Conservation (phyloP, 2,797 vertebrate genomes). For the Hyperoplus immaculatus region DNA sequence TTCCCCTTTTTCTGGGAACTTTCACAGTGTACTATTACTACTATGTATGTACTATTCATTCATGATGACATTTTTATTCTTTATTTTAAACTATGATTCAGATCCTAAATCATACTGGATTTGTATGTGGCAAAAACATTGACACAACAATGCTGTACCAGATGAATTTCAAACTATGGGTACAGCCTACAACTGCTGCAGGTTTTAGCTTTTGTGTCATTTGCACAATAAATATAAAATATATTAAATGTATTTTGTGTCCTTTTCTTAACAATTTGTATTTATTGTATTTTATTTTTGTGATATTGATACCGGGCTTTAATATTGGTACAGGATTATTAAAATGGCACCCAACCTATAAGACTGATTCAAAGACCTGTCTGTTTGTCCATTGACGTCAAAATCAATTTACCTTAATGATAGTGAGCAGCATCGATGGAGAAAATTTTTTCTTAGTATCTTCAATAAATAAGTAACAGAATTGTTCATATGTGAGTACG, state of each 20-base stretch:
- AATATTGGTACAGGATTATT: background rate
- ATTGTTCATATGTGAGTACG: background rate
- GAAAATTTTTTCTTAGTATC: background rate
- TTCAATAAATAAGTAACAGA: background rate
- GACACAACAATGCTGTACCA: background rate
- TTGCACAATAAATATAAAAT: background rate
- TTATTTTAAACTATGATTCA: background rate
- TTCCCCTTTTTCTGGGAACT: background rate
- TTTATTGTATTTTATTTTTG: background rate
- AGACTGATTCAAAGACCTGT: background rate
- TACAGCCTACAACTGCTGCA: background rate
- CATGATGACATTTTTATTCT: background rate
- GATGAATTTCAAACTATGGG: background rate
- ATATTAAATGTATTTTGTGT: background rate
- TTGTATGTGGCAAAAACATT: background rate
- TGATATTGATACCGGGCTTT: background rate
- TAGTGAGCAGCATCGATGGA: background rate
- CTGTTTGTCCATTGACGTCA: background rate
- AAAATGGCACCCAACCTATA: background rate
- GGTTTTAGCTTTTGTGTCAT: background rate
- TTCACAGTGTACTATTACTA: no score
- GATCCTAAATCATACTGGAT: no score
- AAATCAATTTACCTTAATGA: background rate
- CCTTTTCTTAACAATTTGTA: background rate
- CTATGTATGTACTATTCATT: fast-evolving